A percentile compares a stretch with the other conserved stretches of the same genome.
Conservation (phyloP, 2,113 vertebrate species). For the Danionella cerebrum region DNA sequence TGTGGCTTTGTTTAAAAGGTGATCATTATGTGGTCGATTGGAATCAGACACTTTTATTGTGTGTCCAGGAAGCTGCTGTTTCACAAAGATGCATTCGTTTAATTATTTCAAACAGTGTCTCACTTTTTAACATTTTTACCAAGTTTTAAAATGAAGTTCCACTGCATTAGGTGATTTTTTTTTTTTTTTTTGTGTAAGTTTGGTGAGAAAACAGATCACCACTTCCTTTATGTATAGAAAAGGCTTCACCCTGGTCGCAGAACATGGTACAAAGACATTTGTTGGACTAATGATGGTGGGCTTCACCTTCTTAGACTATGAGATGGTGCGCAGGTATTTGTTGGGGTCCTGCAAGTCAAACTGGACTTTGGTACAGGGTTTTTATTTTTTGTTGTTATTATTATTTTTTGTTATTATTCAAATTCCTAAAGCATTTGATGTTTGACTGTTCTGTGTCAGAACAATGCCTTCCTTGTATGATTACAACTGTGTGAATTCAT, state of each 20-base stretch:
- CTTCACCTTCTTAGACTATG: conserved; percentile 4
- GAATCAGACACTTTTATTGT: neutral
- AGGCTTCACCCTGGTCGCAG: neutral
- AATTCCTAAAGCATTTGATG: conserved; percentile 34
- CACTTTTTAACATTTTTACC: conserved; percentile 11
- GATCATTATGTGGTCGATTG: neutral
- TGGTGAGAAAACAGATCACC: neutral
- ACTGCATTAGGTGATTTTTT: neutral
- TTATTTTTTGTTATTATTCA: conserved; percentile 2
- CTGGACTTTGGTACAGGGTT: conserved; percentile 30
- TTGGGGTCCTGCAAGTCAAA: conserved; percentile 2
- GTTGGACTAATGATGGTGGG: neutral
- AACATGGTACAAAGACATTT: conserved; percentile 1
- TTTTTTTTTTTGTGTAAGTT: neutral
- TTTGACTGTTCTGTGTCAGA: conserved; percentile 60
- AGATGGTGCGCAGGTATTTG: neutral
- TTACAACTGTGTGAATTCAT: conserved; percentile 25
- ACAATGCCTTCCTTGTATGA: conserved; percentile 41
- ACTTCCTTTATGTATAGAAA: neutral
- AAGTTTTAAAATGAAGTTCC: conserved; percentile 6
- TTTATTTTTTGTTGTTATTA: conserved; percentile 1
- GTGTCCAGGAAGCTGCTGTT: conserved; percentile 21
- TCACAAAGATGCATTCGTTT: neutral
- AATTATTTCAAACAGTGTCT: too few relatives aligned
- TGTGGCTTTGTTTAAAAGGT: conserved; percentile 13